Conservation (phyloP, 2,113 vertebrate genomes). For the Rousettus leschenaultii region DNA sequence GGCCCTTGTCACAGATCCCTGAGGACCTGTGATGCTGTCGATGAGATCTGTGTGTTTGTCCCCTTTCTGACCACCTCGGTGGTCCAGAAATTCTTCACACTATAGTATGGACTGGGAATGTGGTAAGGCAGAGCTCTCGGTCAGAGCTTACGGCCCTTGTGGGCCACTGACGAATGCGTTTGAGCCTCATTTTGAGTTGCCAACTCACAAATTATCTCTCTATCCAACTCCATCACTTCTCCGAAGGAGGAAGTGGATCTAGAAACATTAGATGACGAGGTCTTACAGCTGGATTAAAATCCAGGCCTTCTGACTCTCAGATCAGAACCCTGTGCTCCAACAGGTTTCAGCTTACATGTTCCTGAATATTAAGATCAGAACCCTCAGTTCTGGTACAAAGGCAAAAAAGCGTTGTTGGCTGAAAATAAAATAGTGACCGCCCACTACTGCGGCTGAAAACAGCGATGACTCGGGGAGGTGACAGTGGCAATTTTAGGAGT, state of each 20-base stretch:
- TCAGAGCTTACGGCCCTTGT: background rate
- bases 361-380: background rate
- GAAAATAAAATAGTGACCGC: background rate
- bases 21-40: fast-evolving
- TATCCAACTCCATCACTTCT: background rate
- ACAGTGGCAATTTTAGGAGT: background rate
- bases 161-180: background rate
- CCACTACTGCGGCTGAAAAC: fast-evolving
- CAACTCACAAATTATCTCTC: background rate
- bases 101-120: fast-evolving
- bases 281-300: background rate
- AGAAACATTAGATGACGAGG: background rate
- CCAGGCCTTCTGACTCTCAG: too few relatives aligned
- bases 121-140: background rate
- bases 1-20: fast-evolving
- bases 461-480: background rate
- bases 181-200: background rate
- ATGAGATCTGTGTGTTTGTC: background rate
- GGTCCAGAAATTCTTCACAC: background rate
- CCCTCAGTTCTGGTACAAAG: background rate
- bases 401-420: background rate
- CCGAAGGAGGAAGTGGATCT: background rate
- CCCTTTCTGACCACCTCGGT: background rate
- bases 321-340: background rate
- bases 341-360: background rate